Evolutionary conservation across 2,113 vertebrate species (phyloP).

Genomic region (Rhadina sibilatrix): DNA sequence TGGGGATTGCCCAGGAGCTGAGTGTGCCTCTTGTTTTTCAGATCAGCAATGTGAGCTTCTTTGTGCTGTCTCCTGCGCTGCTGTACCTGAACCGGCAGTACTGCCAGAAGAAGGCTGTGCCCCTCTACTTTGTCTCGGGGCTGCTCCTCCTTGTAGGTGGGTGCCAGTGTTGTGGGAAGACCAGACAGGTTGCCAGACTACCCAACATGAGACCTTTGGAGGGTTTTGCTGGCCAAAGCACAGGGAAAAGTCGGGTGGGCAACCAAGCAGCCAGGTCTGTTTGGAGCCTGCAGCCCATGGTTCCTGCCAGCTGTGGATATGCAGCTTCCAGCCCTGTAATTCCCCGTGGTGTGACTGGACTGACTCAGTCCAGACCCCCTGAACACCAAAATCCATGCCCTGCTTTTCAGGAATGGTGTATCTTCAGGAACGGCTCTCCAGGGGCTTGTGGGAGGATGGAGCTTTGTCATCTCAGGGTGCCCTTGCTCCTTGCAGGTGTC

Average conservation of each 20-base stretch:
- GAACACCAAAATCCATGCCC: neutral
- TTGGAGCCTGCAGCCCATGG: neutral
- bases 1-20: neutral
- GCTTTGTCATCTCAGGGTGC: neutral
- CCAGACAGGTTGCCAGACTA: neutral
- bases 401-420: neutral
- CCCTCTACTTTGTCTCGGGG: slow-evolving; percentile 71
- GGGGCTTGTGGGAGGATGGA: neutral
- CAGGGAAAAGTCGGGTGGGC: neutral
- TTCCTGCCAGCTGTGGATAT: neutral
- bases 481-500: slow-evolving; percentile 70
- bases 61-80: slow-evolving; percentile 85
- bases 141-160: slow-evolving; percentile 86
- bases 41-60: slow-evolving; percentile 92
- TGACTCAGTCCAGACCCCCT: neutral
- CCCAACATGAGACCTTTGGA: neutral
- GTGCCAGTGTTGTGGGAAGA: neutral
- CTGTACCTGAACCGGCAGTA: slow-evolving; percentile 87
- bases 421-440: neutral
- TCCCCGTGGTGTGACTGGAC: accelerated
- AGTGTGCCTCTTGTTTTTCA: slow-evolving; percentile 43
- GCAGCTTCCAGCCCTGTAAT: neutral
- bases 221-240: neutral
- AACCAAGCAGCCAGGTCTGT: accelerated
- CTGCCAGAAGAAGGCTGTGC: slow-evolving; percentile 73